A percentile compares a stretch with the other conserved stretches of the same genome.
Conservation (phyloP, 1,140 invertebrate genomes). For the Drosophila eugracilis region DNA sequence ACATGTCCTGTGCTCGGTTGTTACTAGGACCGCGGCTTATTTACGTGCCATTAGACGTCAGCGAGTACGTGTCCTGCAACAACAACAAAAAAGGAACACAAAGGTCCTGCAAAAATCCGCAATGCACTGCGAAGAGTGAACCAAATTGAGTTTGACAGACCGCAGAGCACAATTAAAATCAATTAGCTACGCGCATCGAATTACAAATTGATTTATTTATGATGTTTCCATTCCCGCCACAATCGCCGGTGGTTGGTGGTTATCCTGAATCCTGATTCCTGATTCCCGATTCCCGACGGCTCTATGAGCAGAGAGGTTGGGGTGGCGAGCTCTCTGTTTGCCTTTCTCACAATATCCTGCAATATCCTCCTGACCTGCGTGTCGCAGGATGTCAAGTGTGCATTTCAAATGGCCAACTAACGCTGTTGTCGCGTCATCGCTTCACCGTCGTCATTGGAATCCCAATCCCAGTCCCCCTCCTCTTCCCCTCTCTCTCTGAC, state of each 20-base stretch:
- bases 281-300: conserved; percentile 8
- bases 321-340: conserved; percentile 32
- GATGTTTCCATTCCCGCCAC: conserved; percentile 36
- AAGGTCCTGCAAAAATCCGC: conserved; percentile 15
- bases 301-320: too few relatives aligned
- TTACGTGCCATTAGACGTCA: conserved; percentile 52
- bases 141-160: conserved; percentile 63
- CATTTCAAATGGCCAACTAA: conserved; percentile 45
- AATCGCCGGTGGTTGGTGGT: conserved; percentile 25
- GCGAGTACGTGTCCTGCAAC: conserved; percentile 35
- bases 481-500: not conserved
- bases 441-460: conserved; percentile 3
- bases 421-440: conserved; percentile 20
- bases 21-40: conserved; percentile 45
- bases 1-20: conserved; percentile 17
- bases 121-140: conserved; percentile 1
- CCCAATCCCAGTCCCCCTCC: not conserved
- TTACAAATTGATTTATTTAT: conserved; percentile 70
- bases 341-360: conserved; percentile 43
- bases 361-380: conserved; percentile 34
- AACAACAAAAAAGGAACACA: too few relatives aligned
- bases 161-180: conserved; percentile 60
- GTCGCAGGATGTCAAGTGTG: conserved; percentile 37
- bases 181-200: conserved; percentile 65
- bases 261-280: conserved; percentile 12